Conservation (phyloP, 1,140 invertebrate species). For the Cotesia vestalis region DNA sequence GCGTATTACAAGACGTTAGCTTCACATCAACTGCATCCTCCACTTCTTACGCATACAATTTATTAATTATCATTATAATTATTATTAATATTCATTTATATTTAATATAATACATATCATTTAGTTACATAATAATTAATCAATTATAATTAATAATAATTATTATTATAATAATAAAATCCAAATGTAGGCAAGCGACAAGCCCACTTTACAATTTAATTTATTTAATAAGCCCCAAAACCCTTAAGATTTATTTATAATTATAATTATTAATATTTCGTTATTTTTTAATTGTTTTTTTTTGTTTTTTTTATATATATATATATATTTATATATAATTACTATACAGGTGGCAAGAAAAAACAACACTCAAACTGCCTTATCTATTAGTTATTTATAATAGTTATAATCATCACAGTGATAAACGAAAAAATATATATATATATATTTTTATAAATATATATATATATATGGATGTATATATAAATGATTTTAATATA, state of each 20-base stretch:
- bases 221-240: slow-evolving; percentile 46
- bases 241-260: slow-evolving; percentile 41
- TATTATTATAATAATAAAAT: no score
- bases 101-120: slow-evolving; percentile 50
- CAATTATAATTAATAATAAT: slow-evolving; percentile 38
- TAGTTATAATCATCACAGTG: slow-evolving; percentile 65
- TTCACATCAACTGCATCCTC: slow-evolving; percentile 34
- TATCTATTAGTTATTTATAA: slow-evolving; percentile 59
- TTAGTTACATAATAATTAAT: slow-evolving; percentile 53
- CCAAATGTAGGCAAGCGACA: slow-evolving; percentile 48
- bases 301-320: slow-evolving; percentile 23
- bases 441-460: slow-evolving; percentile 53
- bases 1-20: slow-evolving; percentile 47
- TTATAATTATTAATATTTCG: slow-evolving; percentile 30
- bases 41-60: slow-evolving; percentile 42
- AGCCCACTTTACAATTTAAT: slow-evolving; percentile 47
- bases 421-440: slow-evolving; percentile 63
- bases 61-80: no score
- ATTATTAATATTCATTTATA: no score
- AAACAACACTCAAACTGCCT: slow-evolving; percentile 61
- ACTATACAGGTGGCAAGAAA: slow-evolving; percentile 55
- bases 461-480: slow-evolving; percentile 34
- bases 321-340: slow-evolving; percentile 27
- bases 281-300: slow-evolving; percentile 2
- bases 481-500: no score